Percentiles rank a stretch among this genome's conserved stretches.
These are phyloP conservation scores for Prenolepis imparis DNA, from an alignment of 2,888 invertebrate species.

Conservation along the genomic window DNA sequence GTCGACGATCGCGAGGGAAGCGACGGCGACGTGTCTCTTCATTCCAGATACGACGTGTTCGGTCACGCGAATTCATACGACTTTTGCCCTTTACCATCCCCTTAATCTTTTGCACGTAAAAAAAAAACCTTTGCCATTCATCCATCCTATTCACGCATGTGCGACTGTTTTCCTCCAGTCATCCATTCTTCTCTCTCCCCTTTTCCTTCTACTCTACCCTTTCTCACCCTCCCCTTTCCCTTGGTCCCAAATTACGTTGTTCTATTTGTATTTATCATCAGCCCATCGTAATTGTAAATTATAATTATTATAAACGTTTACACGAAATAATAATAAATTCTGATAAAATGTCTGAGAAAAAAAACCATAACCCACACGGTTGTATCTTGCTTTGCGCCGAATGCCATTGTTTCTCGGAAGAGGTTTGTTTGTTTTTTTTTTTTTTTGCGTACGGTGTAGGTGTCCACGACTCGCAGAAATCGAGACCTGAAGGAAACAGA, in stretches of 20 bases:
- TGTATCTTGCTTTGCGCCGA: constrained; percentile 63
- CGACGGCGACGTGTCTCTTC: constrained; percentile 41
- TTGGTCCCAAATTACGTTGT: constrained; percentile 83
- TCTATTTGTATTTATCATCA: constrained; percentile 86
- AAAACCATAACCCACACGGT: constrained; percentile 66
- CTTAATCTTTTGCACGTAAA: not conserved
- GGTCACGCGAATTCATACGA: constrained; percentile 12
- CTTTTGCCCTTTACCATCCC: constrained; percentile 4
- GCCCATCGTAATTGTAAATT: constrained; percentile 86
- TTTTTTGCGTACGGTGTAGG: not conserved
- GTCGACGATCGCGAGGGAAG: constrained; percentile 36
- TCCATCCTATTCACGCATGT: not conserved
- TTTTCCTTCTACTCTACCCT: constrained; percentile 34
- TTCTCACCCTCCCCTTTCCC: constrained; percentile 57
- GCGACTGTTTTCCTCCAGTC: not conserved
- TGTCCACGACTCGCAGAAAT: constrained; percentile 18
- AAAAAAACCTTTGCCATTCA: not conserved
- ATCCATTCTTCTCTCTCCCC: constrained; percentile 16
- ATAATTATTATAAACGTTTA: constrained; percentile 87
- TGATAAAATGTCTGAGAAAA: constrained; percentile 86
- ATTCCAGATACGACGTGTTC: constrained; percentile 44
- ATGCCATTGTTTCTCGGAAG: constrained; percentile 22
- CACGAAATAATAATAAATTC: constrained; percentile 87
- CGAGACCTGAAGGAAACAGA: not conserved
- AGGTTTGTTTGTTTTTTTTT: constrained; percentile 6